Base-by-base conservation (phyloP, 2,113 vertebrate genomes). In the Pseudolaguvia tuberculata region DNA sequence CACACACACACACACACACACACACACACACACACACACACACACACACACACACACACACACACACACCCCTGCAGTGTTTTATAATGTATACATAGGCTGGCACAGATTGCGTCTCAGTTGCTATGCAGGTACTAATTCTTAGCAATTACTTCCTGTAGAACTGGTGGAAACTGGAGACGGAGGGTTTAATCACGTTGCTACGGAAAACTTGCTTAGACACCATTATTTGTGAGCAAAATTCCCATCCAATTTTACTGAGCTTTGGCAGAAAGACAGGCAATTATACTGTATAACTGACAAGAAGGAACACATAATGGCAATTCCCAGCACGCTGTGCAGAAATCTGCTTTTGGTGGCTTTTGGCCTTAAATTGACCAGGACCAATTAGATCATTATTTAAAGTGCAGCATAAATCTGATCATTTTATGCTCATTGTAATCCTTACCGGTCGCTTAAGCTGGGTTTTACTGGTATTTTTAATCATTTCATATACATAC, bases 301-400 rank as follows among this genome's bases (percentile, higher is more conserved):
- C 81, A 80, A 78, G 76, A 57, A 70, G 73, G 52, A 80, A 83
- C 61, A 72, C 78, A 80, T 78, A n/a, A 82, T 68, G 51, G 81
- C 63, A 70, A 72, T 82, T 78, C 78, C 61, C 57, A 18, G 65
- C 72, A 47, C 67, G 72, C 73, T 23, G 62, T 69, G 27, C 50
- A 75, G 35, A 70, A 75, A 65, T 57, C 68, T 21, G 31, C 63
- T 75, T 71, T 58, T 50, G n/a, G 68, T 78, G 73, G 42, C 65
- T 62, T 65, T 42, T 45, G 14, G 5, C 62, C 39, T 72, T 25
- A 70, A 67, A 63, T 20, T 78, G 69, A 78, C 77, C 62, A 75
- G 67, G 63, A 14, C 81, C 73, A 80, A 76, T 83, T 83, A 83
- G 69, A 76, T 39, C 62, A 57, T 66, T 63, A 67, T 66, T 63